Base-by-base conservation (phyloP, 1,140 invertebrate species). In the Drosophila takahashii region DNA sequence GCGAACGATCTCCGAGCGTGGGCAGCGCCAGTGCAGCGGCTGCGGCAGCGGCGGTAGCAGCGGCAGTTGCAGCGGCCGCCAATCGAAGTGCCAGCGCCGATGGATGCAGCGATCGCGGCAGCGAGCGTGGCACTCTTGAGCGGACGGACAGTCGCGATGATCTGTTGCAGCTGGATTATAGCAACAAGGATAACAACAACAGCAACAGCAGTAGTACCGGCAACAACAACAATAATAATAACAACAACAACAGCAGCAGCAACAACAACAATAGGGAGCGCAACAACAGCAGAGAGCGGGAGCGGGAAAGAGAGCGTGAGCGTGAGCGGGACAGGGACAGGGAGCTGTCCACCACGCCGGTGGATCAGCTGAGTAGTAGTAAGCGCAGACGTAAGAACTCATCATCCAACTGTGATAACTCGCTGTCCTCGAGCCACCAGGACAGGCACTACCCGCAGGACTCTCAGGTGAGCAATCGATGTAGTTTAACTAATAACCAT, bases 361-460 rank as follows among this genome's bases (percentile, higher is more conserved):
- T 91, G 47, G 92, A 92, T 61, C 93, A 93, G 84, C 84, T 86
- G 62, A 86, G 90, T 92, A 93, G 93, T 72, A 94, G 95, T 91
- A 95, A 95, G 92, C 94, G 94, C 90, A 96, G 95, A 94, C 93
- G 95, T 92, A 95, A 95, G 91, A 94, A 94, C 80, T 96, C 94
- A 83, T 93, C 93, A 83, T 93, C 93, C 90, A 95, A 94, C 93
- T 95, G 94, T 93, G 95, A 95, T 93, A 94, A 93, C 85, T 93
- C 94, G 73, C 92, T 94, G 89, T 94, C 94, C 89, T 95, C 95
- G 92, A 94, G 95, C 92, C 93, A 94, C 83, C 93, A 92, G 91
- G 91, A 92, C 77, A 94, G 95, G 92, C 93, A 94, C 90, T 94
- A 94, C 92, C 92, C 94, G 91, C 93, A 93, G 48, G 94, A 95